Base-by-base conservation (phyloP, 2,113 vertebrate genomes). In the Plecotus auritus region DNA sequence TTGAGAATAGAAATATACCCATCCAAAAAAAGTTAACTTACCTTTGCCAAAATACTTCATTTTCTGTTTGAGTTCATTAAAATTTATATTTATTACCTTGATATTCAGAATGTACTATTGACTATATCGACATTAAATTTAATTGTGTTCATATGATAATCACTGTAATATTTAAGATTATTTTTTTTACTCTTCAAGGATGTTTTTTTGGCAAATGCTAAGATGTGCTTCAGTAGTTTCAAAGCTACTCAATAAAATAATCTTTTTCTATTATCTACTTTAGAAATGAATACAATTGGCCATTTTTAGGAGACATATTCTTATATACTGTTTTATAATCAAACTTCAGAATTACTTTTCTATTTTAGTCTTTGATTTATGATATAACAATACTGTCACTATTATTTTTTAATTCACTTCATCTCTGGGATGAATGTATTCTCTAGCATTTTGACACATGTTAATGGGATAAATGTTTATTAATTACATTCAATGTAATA, bases 81-180 rank as follows among this genome's bases (percentile, higher is more conserved):
- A 76, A 97, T 64, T 80, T 81, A 3, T 40, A 88, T 89, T 96
- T 72, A 74, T 72, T 91, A 93, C 17, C 64, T 84, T 11, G 88
- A 73, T 94, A 94, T 91, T 94, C 37, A 91, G 35, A 49, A 90
- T 92, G 95, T 94, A 51, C 9, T 90, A 23, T 86, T 35, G 90
- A 37, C 69, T 91, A 96, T 74, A 74, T 22, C 89, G 35, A 94
- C 88, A 54, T 96, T 96, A 96, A 96, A 97, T 97, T 97, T 95
- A 97, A 97, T 98, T 98, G 69, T 61, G 4, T 78, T 89, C 69
- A 85, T 49, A 9, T 91, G 72, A 64, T 94, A 54, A 95, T 96
- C 32, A 76, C 1, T 54, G 0, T 20, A 93, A 73, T 90, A 94
- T 94, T 97, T 96, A 95, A 97, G 72, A 87, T 26, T 59, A 2